Base-by-base conservation (phyloP, 2,797 vertebrate species). In the Rhinella marina region DNA sequence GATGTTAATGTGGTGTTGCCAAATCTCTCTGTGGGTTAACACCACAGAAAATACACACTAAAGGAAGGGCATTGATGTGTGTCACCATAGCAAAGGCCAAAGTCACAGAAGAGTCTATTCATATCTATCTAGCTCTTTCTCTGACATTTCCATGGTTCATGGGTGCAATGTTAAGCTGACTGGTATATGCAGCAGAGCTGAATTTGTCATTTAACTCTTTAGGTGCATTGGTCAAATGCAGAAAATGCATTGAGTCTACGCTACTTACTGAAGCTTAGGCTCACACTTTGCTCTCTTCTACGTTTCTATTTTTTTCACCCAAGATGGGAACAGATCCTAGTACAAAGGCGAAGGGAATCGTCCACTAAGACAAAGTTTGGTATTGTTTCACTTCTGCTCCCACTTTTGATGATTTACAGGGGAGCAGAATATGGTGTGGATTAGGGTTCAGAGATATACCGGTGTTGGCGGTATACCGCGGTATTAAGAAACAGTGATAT, bases 1-100 rank as follows among this genome's bases (percentile, higher is more conserved):
- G 88, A 89, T 89, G 88, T 86, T 89, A 84, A 84, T 68, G 25
- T n/a, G 48, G 62, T 61, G 75, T 64, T 89, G 85, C 88, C 85
- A 85, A 82, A 64, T 88, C 70, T 77, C 80, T 70, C 79, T 76
- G 61, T 83, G 23, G 72, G 75, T n/a, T 50, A 81, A 78, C 85
- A 84, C 88, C 85, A 73, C 23, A 54, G 54, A 86, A 89, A 86
- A 79, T 59, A n/a, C 41, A 50, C 52, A 59, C n/a, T 70, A 64
- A 64, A 85, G 29, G 41, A 85, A 73, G 78, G 77, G 52, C 77
- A 81, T 52, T 68, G 29, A 84, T 76, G 48, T 23, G 64, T 50
- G 75, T 77, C 75, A 79, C 16, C 48, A 21, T 81, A 19, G 25
- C 13, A 17, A 25, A 79, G 61, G 54, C 17, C 75, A 75, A 52